Conservation (phyloP, 2,797 vertebrate species). For the Tauraco hartlaubi region DNA sequence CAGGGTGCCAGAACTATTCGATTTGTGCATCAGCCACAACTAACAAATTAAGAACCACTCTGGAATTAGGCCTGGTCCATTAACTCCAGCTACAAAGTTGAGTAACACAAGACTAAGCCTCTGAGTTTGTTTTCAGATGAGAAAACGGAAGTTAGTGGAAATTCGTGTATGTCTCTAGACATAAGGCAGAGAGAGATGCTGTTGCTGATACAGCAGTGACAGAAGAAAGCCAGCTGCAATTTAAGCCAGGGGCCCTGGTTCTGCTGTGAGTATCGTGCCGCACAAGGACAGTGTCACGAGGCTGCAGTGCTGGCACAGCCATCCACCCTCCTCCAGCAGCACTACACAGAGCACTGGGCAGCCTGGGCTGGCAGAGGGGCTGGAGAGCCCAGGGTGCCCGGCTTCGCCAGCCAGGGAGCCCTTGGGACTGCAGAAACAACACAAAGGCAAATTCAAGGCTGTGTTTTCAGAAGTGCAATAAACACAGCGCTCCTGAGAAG, state of each 20-base stretch:
- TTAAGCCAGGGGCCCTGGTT: not conserved
- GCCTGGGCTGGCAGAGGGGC: not conserved
- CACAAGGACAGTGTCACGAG: not conserved
- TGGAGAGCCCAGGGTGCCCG: rapidly evolving
- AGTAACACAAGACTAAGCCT: not conserved
- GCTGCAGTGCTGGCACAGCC: not conserved
- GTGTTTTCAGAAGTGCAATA: not conserved
- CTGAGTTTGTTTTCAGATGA: not conserved
- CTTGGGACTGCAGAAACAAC: not conserved
- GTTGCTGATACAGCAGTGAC: not conserved
- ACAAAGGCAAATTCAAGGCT: too few relatives aligned
- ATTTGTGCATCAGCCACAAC: constrained; percentile 18
- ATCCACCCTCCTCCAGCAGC: too few relatives aligned
- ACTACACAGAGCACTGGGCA: rapidly evolving
- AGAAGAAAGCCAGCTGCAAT: not conserved
- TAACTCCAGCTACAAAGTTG: not conserved
- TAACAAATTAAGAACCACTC: not conserved
- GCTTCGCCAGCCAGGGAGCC: not conserved
- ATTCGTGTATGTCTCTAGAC: not conserved
- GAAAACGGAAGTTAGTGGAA: not conserved
- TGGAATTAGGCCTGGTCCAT: constrained; percentile 27
- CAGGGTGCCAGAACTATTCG: constrained; percentile 10
- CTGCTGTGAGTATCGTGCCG: too few relatives aligned
- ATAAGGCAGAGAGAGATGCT: not conserved
- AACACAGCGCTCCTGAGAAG: not conserved